Percentiles rank a stretch among this genome's conserved stretches.
Conservation (phyloP, 2,888 invertebrate genomes). For the Dasysyrphus tricinctus region DNA sequence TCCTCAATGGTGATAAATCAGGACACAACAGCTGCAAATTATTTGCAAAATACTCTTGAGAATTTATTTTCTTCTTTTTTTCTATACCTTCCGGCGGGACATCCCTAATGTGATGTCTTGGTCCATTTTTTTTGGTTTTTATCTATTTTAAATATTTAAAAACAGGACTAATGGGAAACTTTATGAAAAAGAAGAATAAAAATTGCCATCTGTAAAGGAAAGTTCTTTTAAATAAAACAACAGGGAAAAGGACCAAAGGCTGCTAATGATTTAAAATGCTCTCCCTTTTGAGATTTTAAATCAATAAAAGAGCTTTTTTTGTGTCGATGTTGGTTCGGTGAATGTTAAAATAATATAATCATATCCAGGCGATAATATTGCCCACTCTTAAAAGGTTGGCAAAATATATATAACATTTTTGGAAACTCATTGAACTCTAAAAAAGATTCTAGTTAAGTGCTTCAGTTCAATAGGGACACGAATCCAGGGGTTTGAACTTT, state of each 20-base stretch:
- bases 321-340: not conserved
- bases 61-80: not conserved
- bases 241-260: not conserved
- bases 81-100: not conserved
- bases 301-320: constrained; percentile 2
- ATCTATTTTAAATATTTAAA: not conserved
- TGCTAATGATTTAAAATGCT: not conserved
- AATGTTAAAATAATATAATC: not conserved
- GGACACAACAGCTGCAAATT: constrained; percentile 37
- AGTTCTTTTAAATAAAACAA: not conserved
- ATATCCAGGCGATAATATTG: not conserved
- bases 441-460: not conserved
- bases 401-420: not conserved
- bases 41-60: constrained; percentile 12
- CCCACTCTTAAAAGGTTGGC: not conserved
- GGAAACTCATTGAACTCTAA: not conserved
- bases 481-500: not conserved
- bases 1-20: constrained; percentile 64
- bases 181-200: not conserved
- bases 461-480: not conserved
- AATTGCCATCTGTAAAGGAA: not conserved
- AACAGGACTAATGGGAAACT: not conserved
- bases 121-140: not conserved
- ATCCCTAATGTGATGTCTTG: not conserved
- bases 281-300: constrained; percentile 5